Percentiles rank a stretch among this genome's conserved stretches.
Conservation (phyloP, 1,140 invertebrate species). For the Lasioglossum albipes region DNA sequence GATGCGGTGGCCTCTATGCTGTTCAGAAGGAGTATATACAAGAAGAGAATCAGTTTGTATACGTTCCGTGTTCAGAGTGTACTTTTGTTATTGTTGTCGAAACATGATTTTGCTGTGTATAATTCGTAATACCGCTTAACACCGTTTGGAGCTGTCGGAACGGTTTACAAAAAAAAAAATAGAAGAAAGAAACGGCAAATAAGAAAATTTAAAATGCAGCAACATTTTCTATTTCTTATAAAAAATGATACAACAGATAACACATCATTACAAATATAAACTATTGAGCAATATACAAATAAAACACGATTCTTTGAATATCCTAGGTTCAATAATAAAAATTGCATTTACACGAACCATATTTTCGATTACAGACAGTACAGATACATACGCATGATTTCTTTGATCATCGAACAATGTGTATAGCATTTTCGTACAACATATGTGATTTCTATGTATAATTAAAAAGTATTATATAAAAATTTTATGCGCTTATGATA, state of each 20-base stretch:
- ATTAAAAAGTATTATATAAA: conserved; percentile 5
- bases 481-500: conserved; percentile 14
- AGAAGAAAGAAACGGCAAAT: conserved; percentile 20
- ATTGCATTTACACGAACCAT: conserved; percentile 67
- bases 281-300: conserved; percentile 81
- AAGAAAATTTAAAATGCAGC: conserved; percentile 73
- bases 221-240: conserved; percentile 81
- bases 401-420: conserved; percentile 2
- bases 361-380: conserved; percentile 6
- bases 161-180: not conserved
- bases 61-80: conserved; percentile 84
- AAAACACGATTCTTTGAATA: conserved; percentile 76
- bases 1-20: conserved; percentile 84
- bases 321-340: conserved; percentile 78
- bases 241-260: conserved; percentile 81
- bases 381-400: not conserved
- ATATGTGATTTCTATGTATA: not conserved
- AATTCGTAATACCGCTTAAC: not conserved
- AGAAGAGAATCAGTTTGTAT: conserved; percentile 74
- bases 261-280: conserved; percentile 80
- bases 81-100: conserved; percentile 83
- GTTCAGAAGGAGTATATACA: conserved; percentile 77
- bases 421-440: not conserved
- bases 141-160: conserved; percentile 15
- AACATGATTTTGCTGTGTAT: conserved; percentile 58